A percentile compares a stretch with the other conserved stretches of the same genome.
Evolutionary conservation across 2,888 invertebrate species (phyloP).

Genomic region (Cacoxenus indagator): DNA sequence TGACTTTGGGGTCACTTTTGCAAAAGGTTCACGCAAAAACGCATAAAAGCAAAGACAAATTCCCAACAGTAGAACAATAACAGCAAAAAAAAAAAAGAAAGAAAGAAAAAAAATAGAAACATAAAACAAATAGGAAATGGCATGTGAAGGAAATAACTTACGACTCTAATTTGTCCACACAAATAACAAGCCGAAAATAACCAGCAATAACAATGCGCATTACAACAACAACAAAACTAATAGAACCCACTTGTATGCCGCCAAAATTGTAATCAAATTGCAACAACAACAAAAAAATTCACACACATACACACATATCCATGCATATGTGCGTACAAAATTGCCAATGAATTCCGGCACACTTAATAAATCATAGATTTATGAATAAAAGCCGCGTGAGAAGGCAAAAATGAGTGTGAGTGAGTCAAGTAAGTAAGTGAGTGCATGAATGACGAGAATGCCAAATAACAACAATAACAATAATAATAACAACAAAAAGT

Average conservation of each 20-base stretch:
- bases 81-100: no score
- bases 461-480: no score
- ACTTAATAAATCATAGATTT: constrained; percentile 61
- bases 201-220: constrained; percentile 29
- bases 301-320: constrained; percentile 6
- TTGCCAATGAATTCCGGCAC: constrained; percentile 32
- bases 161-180: constrained; percentile 53
- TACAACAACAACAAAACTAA: constrained; percentile 32
- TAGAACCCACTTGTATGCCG: constrained; percentile 37
- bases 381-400: not conserved
- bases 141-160: constrained; percentile 32
- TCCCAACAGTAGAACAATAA: no score
- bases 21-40: no score
- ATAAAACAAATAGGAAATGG: no score
- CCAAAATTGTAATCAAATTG: constrained; percentile 46
- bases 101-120: no score
- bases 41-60: no score
- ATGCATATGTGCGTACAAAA: constrained; percentile 26
- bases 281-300: constrained; percentile 19
- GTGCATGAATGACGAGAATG: no score
- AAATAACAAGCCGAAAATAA: constrained; percentile 41
- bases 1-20: no score
- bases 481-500: no score
- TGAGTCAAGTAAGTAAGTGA: no score
- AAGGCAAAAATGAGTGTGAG: no score